Percentiles rank a stretch among this genome's conserved stretches.
These are phyloP conservation scores for Drosophila atroscutellata DNA, from an alignment of 2,888 invertebrate species.

Conservation along the genomic window DNA sequence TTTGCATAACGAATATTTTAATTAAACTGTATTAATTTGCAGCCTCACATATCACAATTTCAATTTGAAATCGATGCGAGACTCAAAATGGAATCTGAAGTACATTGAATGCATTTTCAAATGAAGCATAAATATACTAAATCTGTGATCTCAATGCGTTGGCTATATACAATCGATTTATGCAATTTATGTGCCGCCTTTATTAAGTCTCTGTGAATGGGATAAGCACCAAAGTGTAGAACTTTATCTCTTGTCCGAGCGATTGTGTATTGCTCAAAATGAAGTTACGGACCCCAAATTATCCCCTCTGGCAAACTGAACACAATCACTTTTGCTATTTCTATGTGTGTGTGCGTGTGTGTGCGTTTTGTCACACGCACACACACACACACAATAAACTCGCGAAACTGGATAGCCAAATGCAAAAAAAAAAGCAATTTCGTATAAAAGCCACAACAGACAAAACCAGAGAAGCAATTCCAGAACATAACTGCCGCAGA, in stretches of 20 bases:
- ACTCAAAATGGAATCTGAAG: background rate
- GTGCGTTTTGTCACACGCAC: slow-evolving; percentile 11
- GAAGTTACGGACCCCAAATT: slow-evolving; percentile 31
- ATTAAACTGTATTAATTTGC: background rate
- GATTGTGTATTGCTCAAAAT: slow-evolving; percentile 36
- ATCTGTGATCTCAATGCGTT: background rate
- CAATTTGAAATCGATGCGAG: background rate
- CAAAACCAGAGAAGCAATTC: slow-evolving; percentile 55
- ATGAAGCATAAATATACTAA: background rate
- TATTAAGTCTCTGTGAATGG: slow-evolving; percentile 28
- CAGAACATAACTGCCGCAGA: slow-evolving; percentile 60
- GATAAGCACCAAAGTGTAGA: slow-evolving; percentile 29
- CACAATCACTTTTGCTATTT: slow-evolving; percentile 16
- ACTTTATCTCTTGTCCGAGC: slow-evolving; percentile 10
- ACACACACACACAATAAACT: slow-evolving; percentile 37
- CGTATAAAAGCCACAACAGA: slow-evolving; percentile 74
- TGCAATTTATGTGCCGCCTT: background rate
- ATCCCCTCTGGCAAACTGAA: slow-evolving; percentile 13
- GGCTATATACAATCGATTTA: background rate
- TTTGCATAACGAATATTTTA: slow-evolving; percentile 2
- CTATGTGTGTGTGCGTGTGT: background rate
- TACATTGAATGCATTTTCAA: background rate
- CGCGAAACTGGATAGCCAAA: slow-evolving; percentile 14
- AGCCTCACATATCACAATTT: background rate
- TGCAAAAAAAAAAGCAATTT: slow-evolving; percentile 67